These are phyloP conservation scores for Perdix hodgsoniae DNA, from an alignment of 2,797 vertebrate genomes.

Conservation along the genomic window DNA sequence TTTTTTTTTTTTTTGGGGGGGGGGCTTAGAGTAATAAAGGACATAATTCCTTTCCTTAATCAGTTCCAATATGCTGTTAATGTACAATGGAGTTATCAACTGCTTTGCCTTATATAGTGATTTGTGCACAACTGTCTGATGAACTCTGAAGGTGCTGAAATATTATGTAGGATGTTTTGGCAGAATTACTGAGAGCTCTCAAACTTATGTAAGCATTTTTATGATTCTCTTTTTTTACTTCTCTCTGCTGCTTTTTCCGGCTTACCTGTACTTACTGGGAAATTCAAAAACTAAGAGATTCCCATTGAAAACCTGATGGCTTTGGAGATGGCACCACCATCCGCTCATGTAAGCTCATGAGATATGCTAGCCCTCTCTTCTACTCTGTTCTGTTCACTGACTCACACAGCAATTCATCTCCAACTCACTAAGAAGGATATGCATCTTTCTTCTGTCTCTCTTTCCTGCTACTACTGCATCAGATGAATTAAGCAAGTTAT, in stretches of 20 bases:
- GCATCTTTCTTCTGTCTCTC: not conserved
- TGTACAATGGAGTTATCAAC: not conserved
- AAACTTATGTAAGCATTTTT: not conserved
- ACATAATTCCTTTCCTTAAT: not conserved
- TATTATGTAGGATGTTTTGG: not conserved
- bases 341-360: not conserved
- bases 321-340: not conserved
- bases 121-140: not conserved
- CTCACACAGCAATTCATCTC: not conserved
- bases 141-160: not conserved
- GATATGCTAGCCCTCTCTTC: not conserved
- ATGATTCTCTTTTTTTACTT: not conserved
- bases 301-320: not conserved
- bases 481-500: not conserved
- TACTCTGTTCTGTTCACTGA: not conserved
- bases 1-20: too few relatives aligned
- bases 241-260: not conserved
- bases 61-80: not conserved
- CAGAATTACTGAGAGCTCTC: not conserved
- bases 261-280: not conserved
- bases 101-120: not conserved
- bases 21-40: not conserved
- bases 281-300: rapidly evolving
- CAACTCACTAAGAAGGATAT: not conserved
- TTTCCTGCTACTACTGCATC: not conserved